phyloP scores from a whole-genome alignment of 2,888 invertebrate genomes.

The Nebria brevicollis region DNA sequence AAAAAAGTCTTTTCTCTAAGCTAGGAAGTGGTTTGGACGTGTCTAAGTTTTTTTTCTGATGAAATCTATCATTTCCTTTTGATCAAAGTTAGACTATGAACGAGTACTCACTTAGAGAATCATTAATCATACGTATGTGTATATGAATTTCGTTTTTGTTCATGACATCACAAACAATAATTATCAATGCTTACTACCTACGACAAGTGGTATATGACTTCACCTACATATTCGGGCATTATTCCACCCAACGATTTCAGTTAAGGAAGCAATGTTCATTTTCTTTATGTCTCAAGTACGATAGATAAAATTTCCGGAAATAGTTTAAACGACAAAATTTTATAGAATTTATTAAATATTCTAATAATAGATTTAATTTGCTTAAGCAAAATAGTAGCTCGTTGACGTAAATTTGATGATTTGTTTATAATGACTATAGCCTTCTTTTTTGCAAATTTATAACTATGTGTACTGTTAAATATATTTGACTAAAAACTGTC shows the following conservation, averaged over 20 bases:
- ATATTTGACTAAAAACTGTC: constrained; percentile 6
- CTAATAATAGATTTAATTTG: not conserved
- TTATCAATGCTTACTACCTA: not conserved
- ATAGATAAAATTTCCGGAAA: not conserved
- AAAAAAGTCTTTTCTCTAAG: not conserved
- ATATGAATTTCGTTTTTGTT: not conserved
- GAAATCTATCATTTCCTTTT: constrained; percentile 1
- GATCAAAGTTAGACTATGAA: constrained; percentile 1
- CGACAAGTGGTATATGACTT: not conserved
- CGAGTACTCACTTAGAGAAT: not conserved
- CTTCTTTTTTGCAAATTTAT: not conserved
- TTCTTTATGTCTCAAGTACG: not conserved
- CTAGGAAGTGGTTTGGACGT: not conserved
- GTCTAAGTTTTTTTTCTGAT: not conserved
- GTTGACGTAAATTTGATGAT: not conserved
- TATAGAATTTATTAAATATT: not conserved
- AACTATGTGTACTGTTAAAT: not conserved
- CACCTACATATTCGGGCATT: not conserved
- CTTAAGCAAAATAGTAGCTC: not conserved
- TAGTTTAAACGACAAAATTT: not conserved
- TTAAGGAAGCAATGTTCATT: not conserved
- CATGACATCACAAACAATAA: constrained; percentile 1
- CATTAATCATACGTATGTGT: not conserved
- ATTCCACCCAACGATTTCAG: not conserved
- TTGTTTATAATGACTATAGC: not conserved